These are phyloP conservation scores for Sphinx pinastri DNA, from an alignment of 2,888 invertebrate genomes.

Conservation along the genomic window DNA sequence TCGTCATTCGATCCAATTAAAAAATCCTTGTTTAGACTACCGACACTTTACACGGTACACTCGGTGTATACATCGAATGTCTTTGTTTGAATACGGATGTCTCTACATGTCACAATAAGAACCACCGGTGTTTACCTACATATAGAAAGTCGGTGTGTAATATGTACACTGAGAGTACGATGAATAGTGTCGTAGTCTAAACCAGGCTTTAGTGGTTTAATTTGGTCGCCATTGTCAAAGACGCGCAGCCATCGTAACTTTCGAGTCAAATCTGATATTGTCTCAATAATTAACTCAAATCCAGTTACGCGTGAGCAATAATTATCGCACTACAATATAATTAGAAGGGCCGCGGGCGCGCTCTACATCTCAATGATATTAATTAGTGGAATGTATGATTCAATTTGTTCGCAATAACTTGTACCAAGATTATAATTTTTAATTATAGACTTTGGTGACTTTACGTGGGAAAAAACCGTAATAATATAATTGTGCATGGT, in stretches of 20 bases:
- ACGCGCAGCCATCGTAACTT: not conserved
- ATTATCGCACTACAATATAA: constrained; percentile 1
- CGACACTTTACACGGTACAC: too few relatives aligned
- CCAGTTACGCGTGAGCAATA: not conserved
- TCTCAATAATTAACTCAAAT: not conserved
- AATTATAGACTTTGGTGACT: not conserved
- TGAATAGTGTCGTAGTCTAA: too few relatives aligned
- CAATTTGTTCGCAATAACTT: not conserved
- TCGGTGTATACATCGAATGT: too few relatives aligned
- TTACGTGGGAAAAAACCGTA: not conserved
- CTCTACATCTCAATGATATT: not conserved
- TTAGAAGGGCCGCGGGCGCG: not conserved
- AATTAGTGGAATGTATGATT: not conserved
- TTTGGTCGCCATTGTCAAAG: not conserved
- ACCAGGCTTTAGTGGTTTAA: not conserved
- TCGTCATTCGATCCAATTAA: too few relatives aligned
- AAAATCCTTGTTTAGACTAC: too few relatives aligned
- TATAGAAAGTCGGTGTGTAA: too few relatives aligned
- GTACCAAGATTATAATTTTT: not conserved
- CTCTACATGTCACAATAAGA: too few relatives aligned
- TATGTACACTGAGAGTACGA: too few relatives aligned
- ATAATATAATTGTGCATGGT: not conserved
- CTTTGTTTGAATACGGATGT: too few relatives aligned
- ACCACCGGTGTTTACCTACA: too few relatives aligned
- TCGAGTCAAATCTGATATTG: not conserved